phyloP scores from a whole-genome alignment of 2,888 invertebrate species.

The Agrypnus murinus region DNA sequence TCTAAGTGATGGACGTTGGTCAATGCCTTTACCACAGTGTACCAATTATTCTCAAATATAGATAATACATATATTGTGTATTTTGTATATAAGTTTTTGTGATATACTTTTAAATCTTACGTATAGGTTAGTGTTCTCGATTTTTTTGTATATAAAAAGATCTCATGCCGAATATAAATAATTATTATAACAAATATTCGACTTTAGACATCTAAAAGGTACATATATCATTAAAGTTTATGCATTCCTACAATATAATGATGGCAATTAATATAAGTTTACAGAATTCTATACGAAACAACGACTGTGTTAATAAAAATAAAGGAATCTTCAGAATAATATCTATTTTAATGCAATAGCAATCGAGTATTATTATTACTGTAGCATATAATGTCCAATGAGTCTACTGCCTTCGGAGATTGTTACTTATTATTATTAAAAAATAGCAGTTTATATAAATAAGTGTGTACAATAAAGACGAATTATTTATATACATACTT shows the following conservation, averaged over 20 bases:
- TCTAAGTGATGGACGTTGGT: conserved; percentile 81
- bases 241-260: conserved; percentile 14
- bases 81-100: conserved; percentile 56
- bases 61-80: conserved; percentile 46
- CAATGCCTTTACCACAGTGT: conserved; percentile 79
- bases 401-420: conserved; percentile 57
- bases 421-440: conserved; percentile 57
- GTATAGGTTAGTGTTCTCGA: conserved; percentile 15
- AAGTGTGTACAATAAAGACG: conserved; percentile 56
- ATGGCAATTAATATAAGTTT: conserved; percentile 31
- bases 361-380: conserved; percentile 47
- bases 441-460: conserved; percentile 58
- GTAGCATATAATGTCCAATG: conserved; percentile 51
- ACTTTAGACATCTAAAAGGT: conserved; percentile 31
- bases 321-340: conserved; percentile 36
- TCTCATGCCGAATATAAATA: conserved; percentile 39
- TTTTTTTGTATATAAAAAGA: conserved; percentile 36
- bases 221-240: background rate
- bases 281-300: conserved; percentile 53
- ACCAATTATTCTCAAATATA: conserved; percentile 74
- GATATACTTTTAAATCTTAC: conserved; percentile 50
- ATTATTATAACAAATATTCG: conserved; percentile 17
- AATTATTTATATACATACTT: conserved; percentile 53
- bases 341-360: conserved; percentile 52
- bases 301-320: conserved; percentile 55